Conservation (phyloP, 1,140 invertebrate species). For the Metopolophium dirhodum region DNA sequence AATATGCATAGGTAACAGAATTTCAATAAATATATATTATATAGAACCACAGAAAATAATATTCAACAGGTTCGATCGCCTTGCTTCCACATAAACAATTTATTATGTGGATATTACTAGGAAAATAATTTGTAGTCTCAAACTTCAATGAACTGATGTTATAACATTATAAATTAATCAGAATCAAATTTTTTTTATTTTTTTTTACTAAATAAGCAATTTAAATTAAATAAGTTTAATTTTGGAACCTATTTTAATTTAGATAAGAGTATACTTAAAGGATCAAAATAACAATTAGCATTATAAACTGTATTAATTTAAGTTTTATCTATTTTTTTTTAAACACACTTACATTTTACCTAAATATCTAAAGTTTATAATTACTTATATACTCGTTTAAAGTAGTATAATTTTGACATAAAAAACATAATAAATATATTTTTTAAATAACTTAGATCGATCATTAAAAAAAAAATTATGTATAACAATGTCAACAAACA, state of each 20-base stretch:
- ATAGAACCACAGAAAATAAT: no score
- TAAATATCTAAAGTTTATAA: slow-evolving; percentile 37
- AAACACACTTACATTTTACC: slow-evolving; percentile 35
- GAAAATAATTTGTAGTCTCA: no score
- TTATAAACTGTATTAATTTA: neutral
- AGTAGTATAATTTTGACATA: slow-evolving; percentile 47
- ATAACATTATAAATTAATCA: neutral
- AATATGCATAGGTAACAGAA: no score
- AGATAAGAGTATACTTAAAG: neutral
- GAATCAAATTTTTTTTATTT: neutral
- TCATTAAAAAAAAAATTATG: slow-evolving; percentile 41
- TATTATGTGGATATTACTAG: no score
- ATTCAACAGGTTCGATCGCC: no score
- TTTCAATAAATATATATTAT: no score
- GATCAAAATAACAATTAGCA: neutral
- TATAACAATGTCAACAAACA: slow-evolving; percentile 56
- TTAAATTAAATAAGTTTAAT: neutral
- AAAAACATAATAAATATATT: slow-evolving; percentile 34
- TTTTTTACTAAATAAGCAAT: neutral
- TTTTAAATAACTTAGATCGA: slow-evolving; percentile 45
- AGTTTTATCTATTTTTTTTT: slow-evolving; percentile 37
- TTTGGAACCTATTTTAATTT: neutral
- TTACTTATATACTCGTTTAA: neutral
- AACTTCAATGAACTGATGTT: no score
- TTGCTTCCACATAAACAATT: no score